Conservation (phyloP, 2,888 invertebrate genomes). For the Ametastegia equiseti region DNA sequence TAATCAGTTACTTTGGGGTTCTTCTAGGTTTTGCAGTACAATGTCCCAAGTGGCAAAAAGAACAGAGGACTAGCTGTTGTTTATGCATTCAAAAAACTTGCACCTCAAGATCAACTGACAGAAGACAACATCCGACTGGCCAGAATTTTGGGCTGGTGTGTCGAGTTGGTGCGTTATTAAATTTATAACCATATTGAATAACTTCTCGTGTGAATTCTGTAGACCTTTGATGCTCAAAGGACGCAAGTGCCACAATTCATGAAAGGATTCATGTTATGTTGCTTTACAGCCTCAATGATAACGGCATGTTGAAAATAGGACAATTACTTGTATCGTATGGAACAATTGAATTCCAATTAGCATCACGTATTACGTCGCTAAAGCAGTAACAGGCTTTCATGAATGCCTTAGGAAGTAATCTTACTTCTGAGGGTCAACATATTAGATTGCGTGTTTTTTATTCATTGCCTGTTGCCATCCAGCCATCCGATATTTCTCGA, state of each 20-base stretch:
- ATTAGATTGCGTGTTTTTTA: not conserved
- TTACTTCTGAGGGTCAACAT: not conserved
- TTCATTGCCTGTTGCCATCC: too few relatives aligned
- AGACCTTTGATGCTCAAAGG: not conserved
- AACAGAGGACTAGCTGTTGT: conserved; percentile 87
- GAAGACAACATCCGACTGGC: conserved; percentile 88
- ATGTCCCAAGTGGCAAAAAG: conserved; percentile 94
- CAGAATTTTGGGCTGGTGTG: conserved; percentile 95
- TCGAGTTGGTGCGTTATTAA: conserved; percentile 88
- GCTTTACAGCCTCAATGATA: too few relatives aligned
- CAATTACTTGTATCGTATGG: too few relatives aligned
- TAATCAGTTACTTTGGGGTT: not conserved
- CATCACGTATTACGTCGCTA: too few relatives aligned
- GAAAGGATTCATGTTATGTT: too few relatives aligned
- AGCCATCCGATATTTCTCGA: too few relatives aligned
- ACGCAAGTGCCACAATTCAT: too few relatives aligned
- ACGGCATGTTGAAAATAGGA: too few relatives aligned
- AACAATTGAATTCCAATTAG: too few relatives aligned
- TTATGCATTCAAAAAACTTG: conserved; percentile 86
- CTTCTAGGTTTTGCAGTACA: conserved; percentile 90
- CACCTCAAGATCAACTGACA: conserved; percentile 82
- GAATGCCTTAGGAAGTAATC: too few relatives aligned
- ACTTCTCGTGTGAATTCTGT: not conserved
- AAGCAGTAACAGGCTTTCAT: too few relatives aligned
- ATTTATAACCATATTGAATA: not conserved